Conservation (phyloP, 2,113 vertebrate genomes). For the Dromiciops gliroides region DNA sequence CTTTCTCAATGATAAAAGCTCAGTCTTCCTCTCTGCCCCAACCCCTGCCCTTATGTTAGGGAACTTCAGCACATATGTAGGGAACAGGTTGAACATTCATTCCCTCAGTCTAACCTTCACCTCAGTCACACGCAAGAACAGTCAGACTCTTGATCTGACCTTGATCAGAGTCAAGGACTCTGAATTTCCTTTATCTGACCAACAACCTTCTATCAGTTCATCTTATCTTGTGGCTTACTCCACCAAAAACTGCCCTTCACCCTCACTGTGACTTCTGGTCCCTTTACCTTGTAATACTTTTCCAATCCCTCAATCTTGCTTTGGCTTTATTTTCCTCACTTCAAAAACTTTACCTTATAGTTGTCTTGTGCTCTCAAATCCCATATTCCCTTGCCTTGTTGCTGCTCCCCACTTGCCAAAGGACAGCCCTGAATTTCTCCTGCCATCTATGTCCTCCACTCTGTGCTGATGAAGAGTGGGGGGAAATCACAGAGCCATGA, state of each 20-base stretch:
- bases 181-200: neutral
- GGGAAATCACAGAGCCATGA: neutral
- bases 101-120: neutral
- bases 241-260: neutral
- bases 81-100: too few relatives aligned
- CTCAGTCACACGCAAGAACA: neutral
- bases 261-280: neutral
- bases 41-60: too few relatives aligned
- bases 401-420: neutral
- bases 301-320: neutral
- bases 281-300: neutral
- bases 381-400: neutral
- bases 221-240: neutral
- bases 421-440: neutral
- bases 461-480: neutral
- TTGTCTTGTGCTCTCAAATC: neutral
- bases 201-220: neutral
- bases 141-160: neutral
- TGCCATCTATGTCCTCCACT: neutral
- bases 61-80: too few relatives aligned
- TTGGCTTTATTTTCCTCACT: neutral
- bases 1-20: neutral
- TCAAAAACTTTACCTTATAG: neutral
- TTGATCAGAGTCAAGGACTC: neutral
- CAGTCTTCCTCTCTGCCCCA: neutral